Conservation (phyloP, 1,140 invertebrate species). For the Caerostris darwini region DNA sequence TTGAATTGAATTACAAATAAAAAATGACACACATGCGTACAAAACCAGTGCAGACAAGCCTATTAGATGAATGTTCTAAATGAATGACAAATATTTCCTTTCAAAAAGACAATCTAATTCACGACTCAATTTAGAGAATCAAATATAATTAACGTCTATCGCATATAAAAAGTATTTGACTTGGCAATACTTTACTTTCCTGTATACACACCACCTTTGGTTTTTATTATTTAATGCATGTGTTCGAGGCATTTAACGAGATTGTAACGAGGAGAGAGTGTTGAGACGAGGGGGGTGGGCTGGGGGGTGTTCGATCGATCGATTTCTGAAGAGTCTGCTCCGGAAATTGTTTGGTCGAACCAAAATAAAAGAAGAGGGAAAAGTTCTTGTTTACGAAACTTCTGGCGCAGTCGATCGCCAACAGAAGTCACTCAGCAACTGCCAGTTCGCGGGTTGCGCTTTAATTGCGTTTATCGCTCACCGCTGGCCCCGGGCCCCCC, state of each 20-base stretch:
- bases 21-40: too few species aligned
- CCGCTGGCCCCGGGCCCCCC: not conserved
- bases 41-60: too few species aligned
- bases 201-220: not conserved
- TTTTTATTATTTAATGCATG: not conserved
- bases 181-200: not conserved
- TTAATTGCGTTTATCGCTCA: conserved; percentile 73
- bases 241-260: conserved; percentile 26
- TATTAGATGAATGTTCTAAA: too few species aligned
- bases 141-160: not conserved
- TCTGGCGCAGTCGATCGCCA: conserved; percentile 61
- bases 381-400: conserved; percentile 69
- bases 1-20: too few species aligned
- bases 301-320: not conserved
- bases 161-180: not conserved
- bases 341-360: conserved; percentile 60
- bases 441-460: conserved; percentile 62
- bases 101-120: too few species aligned
- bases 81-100: too few species aligned
- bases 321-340: conserved; percentile 7
- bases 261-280: conserved; percentile 25
- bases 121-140: not conserved
- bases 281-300: not conserved
- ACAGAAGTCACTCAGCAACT: conserved; percentile 62
- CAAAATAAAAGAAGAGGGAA: conserved; percentile 52